Base-by-base conservation (phyloP, 2,113 vertebrate species). In the Rhynchomys soricoides region DNA sequence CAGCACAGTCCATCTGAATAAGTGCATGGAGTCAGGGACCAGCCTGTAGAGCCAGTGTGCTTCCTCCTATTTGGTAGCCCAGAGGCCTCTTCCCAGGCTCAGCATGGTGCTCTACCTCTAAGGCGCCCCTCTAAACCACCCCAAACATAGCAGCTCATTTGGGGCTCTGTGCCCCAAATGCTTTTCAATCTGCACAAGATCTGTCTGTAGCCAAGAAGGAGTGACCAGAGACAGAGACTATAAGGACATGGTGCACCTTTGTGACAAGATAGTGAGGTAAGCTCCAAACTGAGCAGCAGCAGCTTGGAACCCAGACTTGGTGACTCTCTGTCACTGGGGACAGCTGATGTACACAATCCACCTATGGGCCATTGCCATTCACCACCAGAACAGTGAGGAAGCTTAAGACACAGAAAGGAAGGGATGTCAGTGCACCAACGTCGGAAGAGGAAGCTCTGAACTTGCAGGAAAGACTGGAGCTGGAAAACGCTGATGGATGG, bases 311-410 rank as follows among this genome's bases (percentile, higher is more conserved):
- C 73, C 31, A 85, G 34, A 7, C 13, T 4, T 0, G 26, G 6
- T 5, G 31, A 0, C 0, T 43, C 37, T 70, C 48, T 24, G 37
- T 82, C 59, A 3, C 43, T 5, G 22, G 70, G 45, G 57, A 62
- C 5, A 12, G 62, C 12, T 21, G 68, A 4, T 11, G 5, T 0
- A 37, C 0, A 19, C 1, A 3, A 50, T n/a, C 3, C 0, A 12
- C 82, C 17, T 16, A 10, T 1, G 7, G 62, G 0, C 9, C 59
- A 26, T 12, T 7, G 19, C 0, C 62, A 13, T 52, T 40, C 70
- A 8, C 37, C n/a, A 0, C 2, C 3, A 15, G 45, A 7, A 34
- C 37, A n/a, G 10, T 7, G 29, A 16, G 11, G 45, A 55, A 6
- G 64, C 48, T 8, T 19, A 7, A 21, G 5, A 37, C 0, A 24